Conservation (phyloP, 2,797 vertebrate species). For the Novumbra hubbsi region DNA sequence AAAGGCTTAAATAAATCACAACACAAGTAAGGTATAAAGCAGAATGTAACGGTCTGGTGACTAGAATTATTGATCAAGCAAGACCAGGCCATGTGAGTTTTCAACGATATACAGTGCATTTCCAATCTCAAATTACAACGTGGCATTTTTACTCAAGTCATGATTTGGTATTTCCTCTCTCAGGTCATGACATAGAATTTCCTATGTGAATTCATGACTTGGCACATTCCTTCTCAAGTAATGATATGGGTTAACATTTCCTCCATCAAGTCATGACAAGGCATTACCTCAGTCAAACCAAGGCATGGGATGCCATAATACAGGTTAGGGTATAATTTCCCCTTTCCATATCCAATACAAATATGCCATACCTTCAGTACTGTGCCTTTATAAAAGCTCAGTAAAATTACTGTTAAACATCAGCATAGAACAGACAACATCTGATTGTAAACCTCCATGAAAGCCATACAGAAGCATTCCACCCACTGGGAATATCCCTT, state of each 20-base stretch:
- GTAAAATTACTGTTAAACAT: slow-evolving; percentile 17
- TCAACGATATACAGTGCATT: background rate
- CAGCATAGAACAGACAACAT: slow-evolving; percentile 3
- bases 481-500: slow-evolving; percentile 27
- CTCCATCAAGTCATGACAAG: no score
- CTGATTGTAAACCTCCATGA: slow-evolving; percentile 5
- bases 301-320: background rate
- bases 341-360: background rate
- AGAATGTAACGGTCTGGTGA: background rate
- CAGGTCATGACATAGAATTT: background rate
- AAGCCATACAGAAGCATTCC: slow-evolving; percentile 3
- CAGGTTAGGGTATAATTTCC: background rate
- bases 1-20: background rate
- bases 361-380: background rate
- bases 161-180: background rate
- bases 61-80: background rate
- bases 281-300: no score
- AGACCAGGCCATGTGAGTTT: background rate
- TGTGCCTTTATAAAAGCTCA: background rate
- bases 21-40: background rate
- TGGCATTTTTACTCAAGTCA: no score
- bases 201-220: no score
- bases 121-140: background rate
- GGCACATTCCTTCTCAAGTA: no score
- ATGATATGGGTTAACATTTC: no score